phyloP scores from a whole-genome alignment of 2,888 invertebrate species.

The Lasioglossum calceatum region DNA sequence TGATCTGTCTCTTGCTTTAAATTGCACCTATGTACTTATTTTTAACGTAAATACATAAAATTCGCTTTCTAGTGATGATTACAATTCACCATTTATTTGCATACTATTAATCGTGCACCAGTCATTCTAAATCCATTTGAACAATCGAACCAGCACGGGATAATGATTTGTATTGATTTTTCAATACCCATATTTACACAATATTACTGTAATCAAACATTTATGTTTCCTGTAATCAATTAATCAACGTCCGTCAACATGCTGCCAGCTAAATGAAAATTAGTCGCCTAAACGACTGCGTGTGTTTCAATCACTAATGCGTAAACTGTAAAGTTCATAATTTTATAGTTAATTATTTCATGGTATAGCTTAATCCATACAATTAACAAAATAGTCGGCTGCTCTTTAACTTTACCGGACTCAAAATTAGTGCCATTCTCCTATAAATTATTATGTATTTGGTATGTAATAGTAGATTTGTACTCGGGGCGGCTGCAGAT shows the following conservation, averaged over 20 bases:
- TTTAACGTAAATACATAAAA: too few relatives aligned
- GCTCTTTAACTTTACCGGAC: too few relatives aligned
- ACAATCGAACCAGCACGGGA: not conserved
- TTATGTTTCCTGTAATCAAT: conserved; percentile 10
- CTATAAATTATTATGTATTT: too few relatives aligned
- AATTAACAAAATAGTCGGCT: not conserved
- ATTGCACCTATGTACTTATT: too few relatives aligned
- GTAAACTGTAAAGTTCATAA: conserved; percentile 10
- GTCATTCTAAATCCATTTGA: not conserved
- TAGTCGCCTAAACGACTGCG: not conserved
- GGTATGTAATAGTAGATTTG: too few relatives aligned
- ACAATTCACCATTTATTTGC: not conserved
- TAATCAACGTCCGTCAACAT: conserved; percentile 4
- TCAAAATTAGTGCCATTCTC: too few relatives aligned
- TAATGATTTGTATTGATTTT: conserved; percentile 7
- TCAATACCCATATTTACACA: not conserved
- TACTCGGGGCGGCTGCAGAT: too few relatives aligned
- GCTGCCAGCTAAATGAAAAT: not conserved
- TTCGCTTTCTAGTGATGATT: not conserved
- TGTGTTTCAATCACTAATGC: not conserved
- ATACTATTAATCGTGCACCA: not conserved
- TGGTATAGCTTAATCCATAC: not conserved
- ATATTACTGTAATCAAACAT: conserved; percentile 5
- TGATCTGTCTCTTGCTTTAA: too few relatives aligned
- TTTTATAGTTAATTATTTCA: not conserved